Base-by-base conservation (phyloP, 37 sponge, comb jelly and placozoan genomes). In the Halichondria panicea region DNA sequence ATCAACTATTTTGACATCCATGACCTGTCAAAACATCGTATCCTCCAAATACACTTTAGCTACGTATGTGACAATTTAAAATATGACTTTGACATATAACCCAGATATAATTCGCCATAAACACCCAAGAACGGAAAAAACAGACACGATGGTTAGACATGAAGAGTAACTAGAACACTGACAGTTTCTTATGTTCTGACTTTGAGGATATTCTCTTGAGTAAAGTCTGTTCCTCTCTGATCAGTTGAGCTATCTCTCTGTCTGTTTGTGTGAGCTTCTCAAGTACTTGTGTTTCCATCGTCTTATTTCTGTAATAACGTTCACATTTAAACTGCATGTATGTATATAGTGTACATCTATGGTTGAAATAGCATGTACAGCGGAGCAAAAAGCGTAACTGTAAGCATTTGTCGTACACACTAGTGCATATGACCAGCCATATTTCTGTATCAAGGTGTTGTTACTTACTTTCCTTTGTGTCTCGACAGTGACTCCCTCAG, bases 1-100 rank as follows among this genome's bases (percentile, higher is more conserved):
- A 36, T 84, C 63, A 84, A 84, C 62, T 84, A 77, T 45, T 84
- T 84, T 70, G 78, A 77, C 50, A 19, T 41, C 36, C 70, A 84
- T 43, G 52, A 84, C 36, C 24, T 32, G 12, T 84, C 84, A 33
- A 76, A 62, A 32, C 70, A 84, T 36, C 84, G 84, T 84, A 84
- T 84, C 84, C 76, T 50, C 38, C 7, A 64, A 7, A 30, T 21
- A 36, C 19, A 31, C 39, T 64, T 34, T 36, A 31, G 9, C 35
- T 64, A 7, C 66, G 15, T 19, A 15, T 48, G 52, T 18, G 52
- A 11, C 52, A 11, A 18, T 11, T 48, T 15, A 48, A 18, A 48
- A 15, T 27, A n/a, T 55, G 22, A 55, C 22, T 27, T 55, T n/a
- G 2, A 55, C 56, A 55, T 27, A 27, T 3, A 3, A 42, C 7